Conservation (phyloP, 1,140 invertebrate species). For the Bombus consobrinus region DNA sequence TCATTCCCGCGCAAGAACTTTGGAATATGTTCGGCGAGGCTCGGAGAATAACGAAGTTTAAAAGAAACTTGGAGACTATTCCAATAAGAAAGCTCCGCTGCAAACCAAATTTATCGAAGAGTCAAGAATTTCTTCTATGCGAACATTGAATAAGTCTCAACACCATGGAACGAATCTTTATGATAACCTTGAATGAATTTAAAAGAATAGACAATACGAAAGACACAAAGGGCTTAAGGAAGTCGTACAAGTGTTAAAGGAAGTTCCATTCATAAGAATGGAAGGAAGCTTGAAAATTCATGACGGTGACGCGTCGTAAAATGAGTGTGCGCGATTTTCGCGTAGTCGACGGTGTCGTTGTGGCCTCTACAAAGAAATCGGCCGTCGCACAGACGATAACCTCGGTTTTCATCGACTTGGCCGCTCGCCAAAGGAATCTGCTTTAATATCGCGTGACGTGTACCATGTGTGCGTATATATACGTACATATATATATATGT, state of each 20-base stretch:
- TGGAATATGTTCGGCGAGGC: neutral
- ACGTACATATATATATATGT: neutral
- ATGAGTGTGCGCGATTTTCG: neutral
- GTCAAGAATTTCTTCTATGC: neutral
- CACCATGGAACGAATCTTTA: no score
- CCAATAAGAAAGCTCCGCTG: no score
- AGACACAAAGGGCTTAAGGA: no score
- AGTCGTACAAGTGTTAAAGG: neutral
- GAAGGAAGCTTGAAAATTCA: neutral
- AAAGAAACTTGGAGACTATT: neutral
- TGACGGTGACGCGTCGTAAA: neutral
- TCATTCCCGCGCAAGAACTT: neutral
- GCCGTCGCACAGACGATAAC: conserved; percentile 22
- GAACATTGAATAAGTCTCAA: neutral
- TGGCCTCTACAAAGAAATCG: conserved; percentile 1
- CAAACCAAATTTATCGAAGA: conserved; percentile 4
- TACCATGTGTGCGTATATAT: neutral
- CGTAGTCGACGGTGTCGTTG: neutral
- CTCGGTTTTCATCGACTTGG: conserved; percentile 57
- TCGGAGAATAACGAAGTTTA: conserved; percentile 1
- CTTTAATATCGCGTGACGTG: conserved; percentile 65
- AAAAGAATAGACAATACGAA: no score
- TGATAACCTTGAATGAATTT: no score
- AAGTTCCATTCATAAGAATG: neutral
- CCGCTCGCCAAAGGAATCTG: conserved; percentile 53